Base-by-base conservation (phyloP, 2,797 vertebrate genomes). In the Naso thynnoides region DNA sequence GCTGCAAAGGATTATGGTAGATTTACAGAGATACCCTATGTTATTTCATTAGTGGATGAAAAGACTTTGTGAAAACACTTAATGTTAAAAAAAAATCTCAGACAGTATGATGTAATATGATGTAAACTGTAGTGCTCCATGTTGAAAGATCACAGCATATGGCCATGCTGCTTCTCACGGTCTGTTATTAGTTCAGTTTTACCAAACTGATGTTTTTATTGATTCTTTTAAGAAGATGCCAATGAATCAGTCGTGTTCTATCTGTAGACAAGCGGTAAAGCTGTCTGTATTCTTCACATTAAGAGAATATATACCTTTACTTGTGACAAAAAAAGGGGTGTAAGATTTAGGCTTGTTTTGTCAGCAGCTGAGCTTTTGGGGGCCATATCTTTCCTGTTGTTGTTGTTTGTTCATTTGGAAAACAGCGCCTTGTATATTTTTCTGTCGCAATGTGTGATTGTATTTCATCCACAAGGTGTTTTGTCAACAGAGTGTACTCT, bases 401-500 rank as follows among this genome's bases (percentile, higher is more conserved):
- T 76, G 66, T 77, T 72, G 72, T 82, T 73, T 73, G 53, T 65
- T 83, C 76, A 77, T 81, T 84, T 80, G 66, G 68, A 85, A 75
- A 70, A 63, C 67, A 73, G 50, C 45, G 11, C 53, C 59, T 70
- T 71, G 79, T 86, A 68, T 78, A 79, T 87, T 82, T 76, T 77
- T 52, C 70, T 81, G 70, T 84, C 54, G 4, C 49, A 21, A 31
- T 64, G 49, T 57, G 66, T 69, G 81, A 85, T 81, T 87, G 70
- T 83, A 76, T 86, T 87, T 84, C 71, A 88, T 85, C 73, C 75
- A 64, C 78, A 52, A 76, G 79, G 83, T 76, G 70, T 87, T 88
- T 90, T 85, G 83, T 88, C 81, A 88, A 83, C 73, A 59, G 41
- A 65, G 69, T 76, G 83, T 48, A 42, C 82, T 85, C 76, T 78